A percentile compares a stretch with the other conserved stretches of the same genome.
Evolutionary conservation across 1,140 invertebrate species (phyloP).

Genomic region (Eumeta japonica): DNA sequence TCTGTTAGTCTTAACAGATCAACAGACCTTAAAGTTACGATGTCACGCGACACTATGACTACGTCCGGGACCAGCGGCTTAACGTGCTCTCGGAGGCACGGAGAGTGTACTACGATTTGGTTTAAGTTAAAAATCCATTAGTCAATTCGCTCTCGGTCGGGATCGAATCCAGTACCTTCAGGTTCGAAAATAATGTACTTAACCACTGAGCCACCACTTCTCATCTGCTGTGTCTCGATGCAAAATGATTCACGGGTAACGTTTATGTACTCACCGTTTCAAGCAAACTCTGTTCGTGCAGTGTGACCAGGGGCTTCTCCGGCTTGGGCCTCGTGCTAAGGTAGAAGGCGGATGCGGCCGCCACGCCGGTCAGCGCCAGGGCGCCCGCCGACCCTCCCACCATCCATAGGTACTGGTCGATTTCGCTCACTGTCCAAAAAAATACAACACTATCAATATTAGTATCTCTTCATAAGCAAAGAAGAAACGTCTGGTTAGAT

Average conservation of each 20-base stretch:
- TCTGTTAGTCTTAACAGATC: conserved; percentile 1
- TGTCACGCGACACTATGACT: not conserved
- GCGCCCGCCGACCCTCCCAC: conserved; percentile 73
- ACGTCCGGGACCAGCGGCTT: too few species aligned
- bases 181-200: too few species aligned
- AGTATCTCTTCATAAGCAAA: not conserved
- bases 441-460: conserved; percentile 7
- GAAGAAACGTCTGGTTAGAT: not conserved
- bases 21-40: not conserved
- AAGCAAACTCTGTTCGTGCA: conserved; percentile 69
- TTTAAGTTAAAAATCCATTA: too few species aligned
- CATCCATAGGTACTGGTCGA: conserved; percentile 76
- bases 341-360: conserved; percentile 71
- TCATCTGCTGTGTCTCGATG: too few species aligned
- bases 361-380: conserved; percentile 71
- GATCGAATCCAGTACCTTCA: too few species aligned
- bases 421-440: conserved; percentile 62
- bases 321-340: conserved; percentile 70
- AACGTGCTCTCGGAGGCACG: too few species aligned
- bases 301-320: conserved; percentile 73
- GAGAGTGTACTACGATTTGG: too few species aligned
- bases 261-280: conserved; percentile 68
- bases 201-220: too few species aligned
- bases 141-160: too few species aligned
- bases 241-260: too few species aligned